Evolutionary conservation across 2,113 vertebrate genomes (phyloP), one percentile per base, ranked within the genome.

Genomic region (Rana temporaria): DNA sequence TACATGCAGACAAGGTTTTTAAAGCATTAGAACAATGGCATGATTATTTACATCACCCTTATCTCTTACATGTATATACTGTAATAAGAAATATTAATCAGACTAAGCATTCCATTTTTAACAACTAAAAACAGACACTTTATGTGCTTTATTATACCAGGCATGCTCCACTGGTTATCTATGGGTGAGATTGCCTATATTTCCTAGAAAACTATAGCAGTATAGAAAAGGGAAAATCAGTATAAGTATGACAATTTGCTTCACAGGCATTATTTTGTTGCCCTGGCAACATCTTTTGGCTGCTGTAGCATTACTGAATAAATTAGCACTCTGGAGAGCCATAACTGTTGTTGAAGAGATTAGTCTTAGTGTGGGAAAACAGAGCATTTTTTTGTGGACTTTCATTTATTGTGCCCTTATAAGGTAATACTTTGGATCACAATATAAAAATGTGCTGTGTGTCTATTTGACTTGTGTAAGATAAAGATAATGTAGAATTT

Each of bases 241-340:
- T 62, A 63, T 30, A 62, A 42, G 53, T 67, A 76, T 76, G 52
- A 60, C 32, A 66, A 60, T 82, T 82, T 82, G n/a, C 72, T 30
- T 59, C 81, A 20, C 19, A 68, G 30, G 52, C 52, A 68, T 83
- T 83, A 83, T 76, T 76, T 57, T 76, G 72, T 83, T 68, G 81
- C 64, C 73, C 15, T 83, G 24, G 71, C 81, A 83, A 83, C 81
- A 56, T 66, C 52, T 72, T 75, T 68, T 76, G 62, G 71, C 30
- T 73, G 55, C 62, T 48, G 52, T 72, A 68, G 55, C 60, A 74
- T 83, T 68, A 55, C 72, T 60, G 72, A 83, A 83, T 83, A 83
- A 76, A 83, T 83, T 83, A 83, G 71, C 64, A 83, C 81, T 83
- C 71, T 15, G 18, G 72, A 76, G 81, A 60, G 76, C 81, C 68